These are phyloP conservation scores for Synanthedon formicaeformis DNA, from an alignment of 2,888 invertebrate species.

Conservation along the genomic window DNA sequence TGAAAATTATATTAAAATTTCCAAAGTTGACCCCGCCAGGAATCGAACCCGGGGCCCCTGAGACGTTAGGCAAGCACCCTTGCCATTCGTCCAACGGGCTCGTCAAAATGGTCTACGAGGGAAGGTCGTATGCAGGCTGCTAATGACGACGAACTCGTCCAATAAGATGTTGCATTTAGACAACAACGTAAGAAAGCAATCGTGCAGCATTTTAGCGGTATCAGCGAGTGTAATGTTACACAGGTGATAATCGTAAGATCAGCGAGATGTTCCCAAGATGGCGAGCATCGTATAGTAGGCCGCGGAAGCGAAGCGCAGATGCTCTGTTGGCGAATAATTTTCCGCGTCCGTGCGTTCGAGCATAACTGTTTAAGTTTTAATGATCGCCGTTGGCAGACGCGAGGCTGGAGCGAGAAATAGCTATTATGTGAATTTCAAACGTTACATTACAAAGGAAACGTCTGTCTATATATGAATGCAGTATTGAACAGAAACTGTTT, in stretches of 20 bases:
- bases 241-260: neutral
- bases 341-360: slow-evolving; percentile 57
- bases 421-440: neutral
- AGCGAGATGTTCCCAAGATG: neutral
- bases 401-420: slow-evolving; percentile 1
- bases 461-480: neutral
- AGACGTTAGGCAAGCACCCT: no score
- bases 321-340: slow-evolving; percentile 46
- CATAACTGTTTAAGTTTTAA: slow-evolving; percentile 54
- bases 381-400: slow-evolving; percentile 26
- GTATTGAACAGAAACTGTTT: no score
- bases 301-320: slow-evolving; percentile 33
- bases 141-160: no score
- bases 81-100: no score
- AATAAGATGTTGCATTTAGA: no score
- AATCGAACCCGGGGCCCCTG: no score
- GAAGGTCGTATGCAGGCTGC: no score
- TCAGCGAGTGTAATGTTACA: neutral
- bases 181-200: neutral
- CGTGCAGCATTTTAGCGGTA: neutral
- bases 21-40: no score
- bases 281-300: slow-evolving; percentile 2
- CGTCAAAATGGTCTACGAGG: no score
- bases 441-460: neutral
- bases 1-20: no score